Conservation (phyloP, 2,113 vertebrate species). For the Chloroceryle aenea region DNA sequence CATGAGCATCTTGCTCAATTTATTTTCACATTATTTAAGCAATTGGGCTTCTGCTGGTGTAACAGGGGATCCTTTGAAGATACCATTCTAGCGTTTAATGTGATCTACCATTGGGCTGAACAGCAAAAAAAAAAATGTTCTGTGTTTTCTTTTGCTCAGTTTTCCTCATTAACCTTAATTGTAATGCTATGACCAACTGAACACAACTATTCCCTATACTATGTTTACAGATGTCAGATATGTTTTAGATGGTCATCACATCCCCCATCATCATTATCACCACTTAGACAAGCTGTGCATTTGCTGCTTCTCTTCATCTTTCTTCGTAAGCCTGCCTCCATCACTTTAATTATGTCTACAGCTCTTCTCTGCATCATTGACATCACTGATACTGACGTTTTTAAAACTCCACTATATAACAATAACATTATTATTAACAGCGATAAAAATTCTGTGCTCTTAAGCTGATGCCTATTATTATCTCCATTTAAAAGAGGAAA, state of each 20-base stretch:
- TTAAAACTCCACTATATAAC: neutral
- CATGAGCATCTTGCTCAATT: conserved; percentile 36
- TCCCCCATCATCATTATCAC: conserved; percentile 36
- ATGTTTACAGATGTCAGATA: conserved; percentile 37
- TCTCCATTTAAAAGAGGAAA: neutral
- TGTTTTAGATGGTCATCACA: conserved; percentile 16
- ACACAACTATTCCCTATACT: conserved; percentile 31
- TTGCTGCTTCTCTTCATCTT: conserved; percentile 24
- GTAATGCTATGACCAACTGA: conserved; percentile 28
- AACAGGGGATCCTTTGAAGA: conserved; percentile 3
- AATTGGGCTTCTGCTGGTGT: conserved; percentile 15
- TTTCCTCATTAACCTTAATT: conserved; percentile 57
- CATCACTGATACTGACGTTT: neutral
- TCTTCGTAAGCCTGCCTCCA: neutral
- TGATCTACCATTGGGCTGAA: neutral
- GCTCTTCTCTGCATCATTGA: neutral
- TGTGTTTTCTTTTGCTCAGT: conserved; percentile 40
- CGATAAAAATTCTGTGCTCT: neutral
- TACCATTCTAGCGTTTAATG: neutral
- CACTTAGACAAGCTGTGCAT: conserved; percentile 44
- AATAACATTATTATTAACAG: conserved; percentile 9
- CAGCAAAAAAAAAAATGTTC: neutral
- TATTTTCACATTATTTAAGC: conserved; percentile 60
- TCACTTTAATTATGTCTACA: neutral
- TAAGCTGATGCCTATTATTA: neutral